Evolutionary conservation across 2,888 invertebrate genomes (phyloP), one percentile per base, ranked within the genome.

Genomic region (Fragum whitleyi): DNA sequence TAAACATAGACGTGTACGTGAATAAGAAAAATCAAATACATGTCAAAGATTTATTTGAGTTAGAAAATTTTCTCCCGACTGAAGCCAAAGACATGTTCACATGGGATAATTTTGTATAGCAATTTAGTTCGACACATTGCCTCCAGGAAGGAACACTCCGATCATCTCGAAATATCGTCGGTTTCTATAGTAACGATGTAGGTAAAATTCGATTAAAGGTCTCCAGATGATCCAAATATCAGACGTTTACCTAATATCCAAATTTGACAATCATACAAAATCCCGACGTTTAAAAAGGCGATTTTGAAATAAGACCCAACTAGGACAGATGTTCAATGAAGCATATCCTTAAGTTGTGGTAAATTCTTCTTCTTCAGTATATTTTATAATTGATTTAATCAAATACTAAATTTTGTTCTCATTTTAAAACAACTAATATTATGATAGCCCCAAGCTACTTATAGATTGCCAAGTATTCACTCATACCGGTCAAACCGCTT

Each of bases 141-240:
- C 29, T 61, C 32, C 32, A 32, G 29, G 29, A 26, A 21, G 32
- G 14, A 36, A 42, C 42, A 42, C 36, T 42, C 36, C 21, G 39
- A 23, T 42, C 42, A 65, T 65, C 65, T 42, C 29, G 42, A 36
- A 42, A 65, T 23, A 42, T n/a, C 26, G 65, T 65, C 65, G 65
- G 65, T 65, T 65, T 42, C 65, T 42, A 65, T 65, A 23, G 65
- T 42, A 42, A 65, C 65, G 42, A n/a, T 26, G 65, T 65, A 65
- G 42, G 65, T 65, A 65, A 65, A 61, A 65, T 65, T 65, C 65
- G 36, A 65, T 65, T 65, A 65, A 65, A 65, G 65, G 21, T 65
- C 65, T n/a, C 65, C 36, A 32, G 29, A 36, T 42, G 26, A 36
- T 65, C n/a, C 26, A 42, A 23, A 65, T 36, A 36, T 65, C 65